These are phyloP conservation scores for Rhingia campestris DNA, from an alignment of 2,888 invertebrate species.

Conservation along the genomic window DNA sequence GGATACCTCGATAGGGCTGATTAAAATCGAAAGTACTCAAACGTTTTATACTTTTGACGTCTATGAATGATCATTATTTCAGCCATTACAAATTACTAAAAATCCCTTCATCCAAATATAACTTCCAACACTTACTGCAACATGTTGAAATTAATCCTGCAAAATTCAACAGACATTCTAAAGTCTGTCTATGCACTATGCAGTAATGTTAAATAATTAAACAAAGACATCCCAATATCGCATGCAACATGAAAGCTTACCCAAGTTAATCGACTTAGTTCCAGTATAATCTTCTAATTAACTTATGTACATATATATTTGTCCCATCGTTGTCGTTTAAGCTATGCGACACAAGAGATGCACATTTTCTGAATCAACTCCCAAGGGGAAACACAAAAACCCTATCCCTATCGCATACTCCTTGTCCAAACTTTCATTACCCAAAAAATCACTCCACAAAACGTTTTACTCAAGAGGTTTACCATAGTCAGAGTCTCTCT, in stretches of 20 bases:
- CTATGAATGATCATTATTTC: too few species aligned
- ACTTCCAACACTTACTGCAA: too few species aligned
- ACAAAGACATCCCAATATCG: not conserved
- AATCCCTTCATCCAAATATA: too few species aligned
- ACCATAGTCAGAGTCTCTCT: not conserved
- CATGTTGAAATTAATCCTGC: too few species aligned
- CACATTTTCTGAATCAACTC: constrained; percentile 43
- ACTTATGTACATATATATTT: constrained; percentile 33
- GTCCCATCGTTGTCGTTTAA: constrained; percentile 7
- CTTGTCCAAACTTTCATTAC: constrained; percentile 54
- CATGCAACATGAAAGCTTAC: constrained; percentile 20
- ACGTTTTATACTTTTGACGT: too few species aligned
- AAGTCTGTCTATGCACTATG: not conserved
- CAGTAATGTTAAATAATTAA: constrained; percentile 2
- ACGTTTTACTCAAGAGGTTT: constrained; percentile 53
- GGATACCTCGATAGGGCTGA: too few species aligned
- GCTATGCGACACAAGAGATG: constrained; percentile 33
- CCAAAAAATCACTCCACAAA: constrained; percentile 40
- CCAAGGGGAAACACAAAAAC: constrained; percentile 37
- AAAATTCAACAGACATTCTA: not conserved
- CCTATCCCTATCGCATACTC: constrained; percentile 2
- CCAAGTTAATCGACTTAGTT: constrained; percentile 34
- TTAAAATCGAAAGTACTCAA: too few species aligned
- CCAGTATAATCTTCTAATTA: constrained; percentile 55
- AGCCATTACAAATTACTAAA: too few species aligned